Conservation (phyloP, 2,113 vertebrate genomes). For the Perca schrenkii region DNA sequence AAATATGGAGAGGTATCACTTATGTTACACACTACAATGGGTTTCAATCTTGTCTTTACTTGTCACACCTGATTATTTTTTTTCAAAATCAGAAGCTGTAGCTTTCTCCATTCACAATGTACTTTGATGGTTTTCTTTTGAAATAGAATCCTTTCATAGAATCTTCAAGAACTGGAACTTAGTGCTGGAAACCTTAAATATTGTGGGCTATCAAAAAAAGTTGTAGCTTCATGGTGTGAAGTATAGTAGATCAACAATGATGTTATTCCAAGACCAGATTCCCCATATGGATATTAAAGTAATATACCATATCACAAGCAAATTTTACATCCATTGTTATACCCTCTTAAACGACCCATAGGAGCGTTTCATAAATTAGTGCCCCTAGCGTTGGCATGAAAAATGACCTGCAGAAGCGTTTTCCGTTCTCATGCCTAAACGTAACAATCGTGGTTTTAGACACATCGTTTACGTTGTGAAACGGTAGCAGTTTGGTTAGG, state of each 20-base stretch:
- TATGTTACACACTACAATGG: constrained; percentile 40
- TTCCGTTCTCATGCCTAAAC: too few species aligned
- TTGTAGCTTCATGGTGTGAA: too few species aligned
- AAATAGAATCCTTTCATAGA: constrained; percentile 1
- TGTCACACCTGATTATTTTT: constrained; percentile 6
- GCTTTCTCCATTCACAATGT: neutral
- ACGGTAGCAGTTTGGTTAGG: too few species aligned
- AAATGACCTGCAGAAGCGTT: too few species aligned
- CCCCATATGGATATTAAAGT: neutral
- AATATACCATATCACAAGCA: neutral
- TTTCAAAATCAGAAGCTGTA: neutral
- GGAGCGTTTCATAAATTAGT: too few species aligned
- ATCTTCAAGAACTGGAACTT: neutral
- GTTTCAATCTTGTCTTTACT: constrained; percentile 29
- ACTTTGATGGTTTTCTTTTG: neutral
- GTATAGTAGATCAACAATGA: neutral
- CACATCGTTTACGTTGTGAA: too few species aligned
- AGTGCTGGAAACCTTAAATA: neutral
- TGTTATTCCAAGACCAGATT: neutral
- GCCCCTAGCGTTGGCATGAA: too few species aligned
- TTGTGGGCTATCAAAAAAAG: neutral
- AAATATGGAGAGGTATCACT: constrained; percentile 31
- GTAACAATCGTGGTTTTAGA: too few species aligned
- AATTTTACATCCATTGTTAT: neutral
- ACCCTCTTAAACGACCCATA: too few species aligned